A percentile compares a stretch with the other conserved stretches of the same genome.
These are phyloP conservation scores for Periplaneta americana DNA, from an alignment of 1,140 invertebrate species.

Conservation along the genomic window DNA sequence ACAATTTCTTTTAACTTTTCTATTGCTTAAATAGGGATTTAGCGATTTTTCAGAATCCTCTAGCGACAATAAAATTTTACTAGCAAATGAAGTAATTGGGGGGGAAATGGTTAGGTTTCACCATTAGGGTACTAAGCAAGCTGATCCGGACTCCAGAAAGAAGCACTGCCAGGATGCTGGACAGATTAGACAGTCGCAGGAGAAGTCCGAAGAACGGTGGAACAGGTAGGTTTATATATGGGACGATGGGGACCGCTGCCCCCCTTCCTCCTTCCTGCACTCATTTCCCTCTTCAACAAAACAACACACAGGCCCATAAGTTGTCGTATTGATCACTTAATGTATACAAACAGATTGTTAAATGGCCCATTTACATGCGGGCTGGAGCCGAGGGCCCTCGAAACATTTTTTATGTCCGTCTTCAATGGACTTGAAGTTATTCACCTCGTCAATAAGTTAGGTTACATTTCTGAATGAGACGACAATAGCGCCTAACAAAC, in stretches of 20 bases:
- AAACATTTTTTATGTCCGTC: neutral
- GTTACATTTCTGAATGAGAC: neutral
- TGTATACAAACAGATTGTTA: conserved; percentile 16
- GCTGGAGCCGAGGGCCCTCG: neutral
- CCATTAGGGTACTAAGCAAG: too few relatives aligned
- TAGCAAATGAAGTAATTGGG: too few relatives aligned
- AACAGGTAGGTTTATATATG: neutral
- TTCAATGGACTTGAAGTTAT: neutral
- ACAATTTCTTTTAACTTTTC: too few relatives aligned
- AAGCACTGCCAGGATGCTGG: too few relatives aligned
- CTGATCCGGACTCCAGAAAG: too few relatives aligned
- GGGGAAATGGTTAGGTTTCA: too few relatives aligned
- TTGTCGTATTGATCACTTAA: conserved; percentile 14
- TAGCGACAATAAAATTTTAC: too few relatives aligned
- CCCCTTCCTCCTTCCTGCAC: neutral
- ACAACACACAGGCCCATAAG: conserved; percentile 7
- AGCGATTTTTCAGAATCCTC: too few relatives aligned
- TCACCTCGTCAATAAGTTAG: neutral
- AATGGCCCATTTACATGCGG: conserved; percentile 11
- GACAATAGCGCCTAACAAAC: neutral
- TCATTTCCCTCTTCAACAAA: neutral
- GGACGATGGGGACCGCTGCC: neutral
- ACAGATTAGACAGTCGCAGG: too few relatives aligned
- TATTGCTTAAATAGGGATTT: too few relatives aligned
- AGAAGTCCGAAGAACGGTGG: too few relatives aligned